A percentile compares a stretch with the other conserved stretches of the same genome.
These are phyloP conservation scores for Nothura maculosa DNA, from an alignment of 2,797 vertebrate species.

Conservation along the genomic window DNA sequence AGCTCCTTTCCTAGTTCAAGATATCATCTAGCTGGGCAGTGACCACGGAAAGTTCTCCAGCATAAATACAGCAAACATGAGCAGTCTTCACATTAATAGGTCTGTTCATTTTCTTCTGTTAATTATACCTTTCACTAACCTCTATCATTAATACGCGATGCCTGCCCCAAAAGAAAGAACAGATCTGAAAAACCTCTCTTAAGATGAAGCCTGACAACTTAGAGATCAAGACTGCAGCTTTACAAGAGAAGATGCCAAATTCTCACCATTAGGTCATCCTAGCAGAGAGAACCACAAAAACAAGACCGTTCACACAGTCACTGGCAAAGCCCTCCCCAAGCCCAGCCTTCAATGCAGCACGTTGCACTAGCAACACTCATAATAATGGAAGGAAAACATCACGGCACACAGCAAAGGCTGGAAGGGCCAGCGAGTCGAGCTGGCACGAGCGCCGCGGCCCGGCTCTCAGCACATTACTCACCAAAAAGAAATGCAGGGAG, in stretches of 20 bases:
- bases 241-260: neutral
- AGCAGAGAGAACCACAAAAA: neutral
- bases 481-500: conserved; percentile 69
- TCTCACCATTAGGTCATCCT: conserved; percentile 11
- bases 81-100: neutral
- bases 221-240: neutral
- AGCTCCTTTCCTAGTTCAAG: neutral
- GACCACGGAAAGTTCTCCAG: neutral
- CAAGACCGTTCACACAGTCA: neutral
- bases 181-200: neutral
- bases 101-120: neutral
- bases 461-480: conserved; percentile 77
- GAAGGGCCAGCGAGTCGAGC: conserved; percentile 15
- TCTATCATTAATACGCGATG: neutral
- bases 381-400: conserved; percentile 65
- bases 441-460: neutral
- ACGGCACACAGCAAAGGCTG: neutral
- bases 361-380: conserved; percentile 61
- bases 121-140: neutral
- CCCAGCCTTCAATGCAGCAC: neutral
- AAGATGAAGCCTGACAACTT: neutral
- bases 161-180: neutral
- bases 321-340: neutral
- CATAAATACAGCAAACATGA: neutral
- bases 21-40: neutral